A percentile compares a stretch with the other conserved stretches of the same genome.
These are phyloP conservation scores for Agelastica alni DNA, from an alignment of 2,888 invertebrate genomes.

Conservation along the genomic window DNA sequence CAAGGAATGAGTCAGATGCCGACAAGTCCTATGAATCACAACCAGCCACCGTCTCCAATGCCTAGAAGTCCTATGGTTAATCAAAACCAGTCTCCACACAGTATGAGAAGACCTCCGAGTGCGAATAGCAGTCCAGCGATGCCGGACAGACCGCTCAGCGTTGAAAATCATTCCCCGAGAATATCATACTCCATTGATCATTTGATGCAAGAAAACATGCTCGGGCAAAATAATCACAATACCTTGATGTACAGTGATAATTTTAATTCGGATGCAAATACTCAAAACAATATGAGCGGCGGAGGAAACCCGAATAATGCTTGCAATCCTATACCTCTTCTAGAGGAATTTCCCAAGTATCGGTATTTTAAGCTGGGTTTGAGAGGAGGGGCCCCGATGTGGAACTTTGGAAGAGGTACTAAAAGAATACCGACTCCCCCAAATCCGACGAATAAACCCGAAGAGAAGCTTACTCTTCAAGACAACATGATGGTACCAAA, in stretches of 20 bases:
- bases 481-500: slow-evolving; percentile 41
- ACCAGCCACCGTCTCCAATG: slow-evolving; percentile 58
- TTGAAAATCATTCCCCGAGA: slow-evolving; percentile 61
- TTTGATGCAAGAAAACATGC: slow-evolving; percentile 34
- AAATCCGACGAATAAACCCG: slow-evolving; percentile 24
- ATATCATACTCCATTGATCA: slow-evolving; percentile 43
- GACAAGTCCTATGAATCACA: slow-evolving; percentile 59
- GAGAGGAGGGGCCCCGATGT: slow-evolving; percentile 70
- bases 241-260: slow-evolving; percentile 22
- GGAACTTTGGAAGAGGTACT: slow-evolving; percentile 59
- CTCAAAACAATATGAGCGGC: slow-evolving; percentile 55
- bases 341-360: slow-evolving; percentile 63
- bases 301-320: slow-evolving; percentile 63
- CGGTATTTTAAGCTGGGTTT: slow-evolving; percentile 67
- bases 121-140: slow-evolving; percentile 61
- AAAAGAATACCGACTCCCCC: slow-evolving; percentile 53
- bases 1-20: slow-evolving; percentile 55
- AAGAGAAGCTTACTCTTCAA: slow-evolving; percentile 23
- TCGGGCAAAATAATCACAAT: slow-evolving; percentile 17
- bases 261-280: slow-evolving; percentile 51
- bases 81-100: slow-evolving; percentile 58
- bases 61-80: slow-evolving; percentile 56
- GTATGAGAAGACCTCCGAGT: slow-evolving; percentile 61
- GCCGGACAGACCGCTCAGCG: slow-evolving; percentile 64
- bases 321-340: slow-evolving; percentile 62